These are phyloP conservation scores for Battus philenor DNA, from an alignment of 1,140 invertebrate species.

Conservation along the genomic window DNA sequence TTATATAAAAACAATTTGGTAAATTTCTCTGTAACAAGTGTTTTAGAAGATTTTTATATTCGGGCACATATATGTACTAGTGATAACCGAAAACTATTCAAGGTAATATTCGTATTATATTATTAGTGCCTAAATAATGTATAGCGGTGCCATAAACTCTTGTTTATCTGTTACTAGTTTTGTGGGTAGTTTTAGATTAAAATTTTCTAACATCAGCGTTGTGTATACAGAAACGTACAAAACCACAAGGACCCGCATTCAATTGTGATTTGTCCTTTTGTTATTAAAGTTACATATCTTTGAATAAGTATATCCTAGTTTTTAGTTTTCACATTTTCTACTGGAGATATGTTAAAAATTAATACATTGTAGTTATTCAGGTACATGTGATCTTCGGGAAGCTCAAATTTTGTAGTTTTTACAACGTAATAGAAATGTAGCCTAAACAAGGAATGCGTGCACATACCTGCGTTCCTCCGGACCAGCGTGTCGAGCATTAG, in stretches of 20 bases:
- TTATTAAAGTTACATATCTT: constrained; percentile 56
- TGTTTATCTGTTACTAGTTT: background rate
- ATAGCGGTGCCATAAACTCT: constrained; percentile 10
- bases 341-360: constrained; percentile 22
- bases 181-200: constrained; percentile 4
- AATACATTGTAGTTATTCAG: constrained; percentile 22
- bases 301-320: constrained; percentile 38
- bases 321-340: constrained; percentile 24
- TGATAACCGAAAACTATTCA: no score
- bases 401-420: constrained; percentile 71
- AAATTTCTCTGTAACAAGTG: no score
- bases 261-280: constrained; percentile 49
- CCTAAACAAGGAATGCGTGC: no score
- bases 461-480: no score
- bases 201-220: no score
- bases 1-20: no score
- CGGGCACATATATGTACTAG: no score
- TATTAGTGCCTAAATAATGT: constrained; percentile 15
- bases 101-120: background rate
- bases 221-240: constrained; percentile 12
- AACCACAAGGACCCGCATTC: constrained; percentile 19
- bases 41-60: no score
- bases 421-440: no score
- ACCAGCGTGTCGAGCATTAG: no score
- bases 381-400: constrained; percentile 45